Evolutionary conservation across 2,113 vertebrate genomes (phyloP).

Genomic region (Megalops atlanticus): DNA sequence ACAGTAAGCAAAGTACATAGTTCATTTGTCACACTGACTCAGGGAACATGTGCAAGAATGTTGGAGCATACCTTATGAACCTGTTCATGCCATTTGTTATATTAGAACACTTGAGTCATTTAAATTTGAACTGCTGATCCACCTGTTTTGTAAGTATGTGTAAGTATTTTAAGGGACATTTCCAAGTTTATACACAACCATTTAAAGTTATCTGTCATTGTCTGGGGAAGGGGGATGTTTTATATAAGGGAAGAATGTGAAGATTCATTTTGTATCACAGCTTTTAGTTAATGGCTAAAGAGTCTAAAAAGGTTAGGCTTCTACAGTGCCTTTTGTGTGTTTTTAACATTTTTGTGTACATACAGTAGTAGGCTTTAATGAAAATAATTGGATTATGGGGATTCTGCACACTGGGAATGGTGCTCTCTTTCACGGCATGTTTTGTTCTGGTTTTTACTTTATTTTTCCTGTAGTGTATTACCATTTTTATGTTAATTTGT

Average conservation of each 20-base stretch:
- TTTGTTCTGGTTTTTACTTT: neutral
- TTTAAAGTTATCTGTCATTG: neutral
- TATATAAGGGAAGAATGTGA: neutral
- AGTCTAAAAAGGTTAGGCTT: neutral
- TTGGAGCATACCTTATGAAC: neutral
- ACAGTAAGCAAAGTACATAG: neutral
- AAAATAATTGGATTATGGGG: conserved; percentile 7
- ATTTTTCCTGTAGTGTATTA: neutral
- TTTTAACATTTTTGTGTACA: conserved; percentile 16
- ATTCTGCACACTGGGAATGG: neutral
- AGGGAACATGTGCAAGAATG: conserved; percentile 13
- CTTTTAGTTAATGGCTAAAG: neutral
- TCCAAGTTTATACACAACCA: neutral
- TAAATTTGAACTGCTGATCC: neutral
- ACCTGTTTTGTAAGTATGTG: neutral
- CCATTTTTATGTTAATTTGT: neutral
- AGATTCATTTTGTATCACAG: neutral
- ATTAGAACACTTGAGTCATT: neutral
- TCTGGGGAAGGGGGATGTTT: neutral
- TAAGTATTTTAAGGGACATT: neutral
- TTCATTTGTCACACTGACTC: neutral
- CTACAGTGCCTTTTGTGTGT: conserved; percentile 7
- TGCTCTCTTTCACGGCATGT: neutral
- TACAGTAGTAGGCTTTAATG: neutral
- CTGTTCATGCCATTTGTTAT: neutral